Evolutionary conservation across 2,888 invertebrate genomes (phyloP).

Genomic region (Xestia c-nigrum): DNA sequence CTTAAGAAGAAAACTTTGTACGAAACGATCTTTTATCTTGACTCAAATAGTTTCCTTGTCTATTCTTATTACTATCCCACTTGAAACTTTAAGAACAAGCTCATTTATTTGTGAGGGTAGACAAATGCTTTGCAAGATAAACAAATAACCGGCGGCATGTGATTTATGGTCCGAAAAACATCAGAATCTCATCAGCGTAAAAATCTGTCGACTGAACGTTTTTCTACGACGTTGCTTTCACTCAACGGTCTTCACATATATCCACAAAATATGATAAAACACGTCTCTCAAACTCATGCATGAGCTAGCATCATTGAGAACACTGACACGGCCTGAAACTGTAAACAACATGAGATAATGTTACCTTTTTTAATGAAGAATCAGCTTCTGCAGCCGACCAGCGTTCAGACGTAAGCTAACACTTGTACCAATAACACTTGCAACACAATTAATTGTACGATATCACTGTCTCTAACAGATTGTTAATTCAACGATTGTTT

Average conservation of each 20-base stretch:
- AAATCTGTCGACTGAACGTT: constrained; percentile 31
- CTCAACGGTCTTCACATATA: constrained; percentile 46
- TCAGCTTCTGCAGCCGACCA: constrained; percentile 41
- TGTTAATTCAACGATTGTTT: constrained; percentile 81
- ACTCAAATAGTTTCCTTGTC: constrained; percentile 43
- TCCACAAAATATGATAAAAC: constrained; percentile 64
- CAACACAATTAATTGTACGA: constrained; percentile 70
- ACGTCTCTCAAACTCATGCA: constrained; percentile 73
- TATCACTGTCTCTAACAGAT: constrained; percentile 73
- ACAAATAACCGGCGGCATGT: constrained; percentile 44
- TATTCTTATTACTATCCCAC: constrained; percentile 50
- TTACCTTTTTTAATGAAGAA: constrained; percentile 69
- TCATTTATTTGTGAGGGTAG: constrained; percentile 33
- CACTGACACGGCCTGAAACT: constrained; percentile 76
- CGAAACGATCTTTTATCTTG: constrained; percentile 54
- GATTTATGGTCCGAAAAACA: constrained; percentile 37
- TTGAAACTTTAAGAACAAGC: constrained; percentile 53
- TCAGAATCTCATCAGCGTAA: constrained; percentile 48
- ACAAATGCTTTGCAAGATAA: constrained; percentile 41
- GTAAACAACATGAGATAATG: constrained; percentile 80
- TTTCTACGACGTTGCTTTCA: constrained; percentile 42
- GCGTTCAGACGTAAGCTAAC: constrained; percentile 41
- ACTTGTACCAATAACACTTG: constrained; percentile 70
- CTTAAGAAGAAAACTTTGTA: constrained; percentile 58
- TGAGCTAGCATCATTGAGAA: constrained; percentile 79